Evolutionary conservation across 2,888 invertebrate species (phyloP), one percentile per base, ranked within the genome.

Genomic region (Idaea straminata): DNA sequence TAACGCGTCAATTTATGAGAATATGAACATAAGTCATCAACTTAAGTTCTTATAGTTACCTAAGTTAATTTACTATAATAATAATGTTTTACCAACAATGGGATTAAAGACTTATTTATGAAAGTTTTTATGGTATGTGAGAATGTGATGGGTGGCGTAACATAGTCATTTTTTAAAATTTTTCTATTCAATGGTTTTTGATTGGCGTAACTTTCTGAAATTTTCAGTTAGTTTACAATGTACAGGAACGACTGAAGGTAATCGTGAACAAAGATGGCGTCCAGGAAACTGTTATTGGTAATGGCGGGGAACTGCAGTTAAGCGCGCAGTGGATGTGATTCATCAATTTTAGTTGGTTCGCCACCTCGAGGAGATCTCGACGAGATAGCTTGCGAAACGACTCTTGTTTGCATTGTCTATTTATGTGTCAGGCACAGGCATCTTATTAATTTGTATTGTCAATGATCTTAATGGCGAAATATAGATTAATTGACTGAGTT

Each of bases 231-330:
- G 10, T 13, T 13, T n/a, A n/a, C n/a, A n/a, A n/a, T n/a, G n/a
- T n/a, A n/a, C n/a, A n/a, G n/a, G n/a, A n/a, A 47, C 47, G 10
- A 7, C 13, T 13, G 6, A 47, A 47, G 6, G 47, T 47, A 47
- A 47, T 47, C 47, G 47, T 47, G 47, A 47, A 85, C 84, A 80
- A 84, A 85, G 83, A 86, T 84, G 84, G 86, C 83, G 84, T 76
- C 82, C 80, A 80, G 84, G 82, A 85, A 85, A 87, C 83, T 82
- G 86, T 85, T 85, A 82, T 84, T 82, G 82, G 82, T 84, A 83
- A 81, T 83, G 83, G 83, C 69, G 72, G 66, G 72, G 72, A 67
- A 64, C 69, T 72, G 72, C 69, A 64, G 68, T 67, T 69, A 67
- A 66, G 69, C 73, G 70, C 70, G 64, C 61, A 61, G 62, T 67